These are phyloP conservation scores for Charadrius vociferus DNA, from an alignment of 2,113 vertebrate genomes.

Conservation along the genomic window DNA sequence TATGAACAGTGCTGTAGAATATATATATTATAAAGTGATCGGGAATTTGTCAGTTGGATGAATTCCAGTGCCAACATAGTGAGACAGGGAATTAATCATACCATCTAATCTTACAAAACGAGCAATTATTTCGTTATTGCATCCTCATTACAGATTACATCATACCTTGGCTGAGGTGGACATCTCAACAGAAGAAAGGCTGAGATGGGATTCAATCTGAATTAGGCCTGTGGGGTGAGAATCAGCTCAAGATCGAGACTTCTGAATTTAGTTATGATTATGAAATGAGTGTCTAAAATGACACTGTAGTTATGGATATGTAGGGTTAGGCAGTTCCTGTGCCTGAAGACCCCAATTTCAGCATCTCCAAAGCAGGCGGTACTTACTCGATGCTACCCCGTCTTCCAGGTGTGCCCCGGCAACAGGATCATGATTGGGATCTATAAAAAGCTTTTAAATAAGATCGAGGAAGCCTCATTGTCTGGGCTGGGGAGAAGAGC, in stretches of 20 bases:
- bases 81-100: neutral
- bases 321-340: neutral
- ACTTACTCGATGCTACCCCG: neutral
- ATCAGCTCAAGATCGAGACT: neutral
- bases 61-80: neutral
- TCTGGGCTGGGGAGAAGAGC: neutral
- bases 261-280: neutral
- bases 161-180: neutral
- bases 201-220: neutral
- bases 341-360: neutral
- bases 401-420: neutral
- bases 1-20: neutral
- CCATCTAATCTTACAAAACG: neutral
- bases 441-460: neutral
- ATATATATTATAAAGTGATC: neutral
- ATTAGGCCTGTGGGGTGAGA: neutral
- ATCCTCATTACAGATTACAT: neutral
- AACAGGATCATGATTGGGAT: neutral
- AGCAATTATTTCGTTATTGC: neutral
- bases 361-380: neutral
- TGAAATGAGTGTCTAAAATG: neutral
- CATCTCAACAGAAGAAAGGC: neutral
- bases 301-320: neutral
- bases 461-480: neutral
- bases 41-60: neutral